Conservation (phyloP, 1,140 invertebrate genomes). For the Rhopalosiphum maidis region DNA sequence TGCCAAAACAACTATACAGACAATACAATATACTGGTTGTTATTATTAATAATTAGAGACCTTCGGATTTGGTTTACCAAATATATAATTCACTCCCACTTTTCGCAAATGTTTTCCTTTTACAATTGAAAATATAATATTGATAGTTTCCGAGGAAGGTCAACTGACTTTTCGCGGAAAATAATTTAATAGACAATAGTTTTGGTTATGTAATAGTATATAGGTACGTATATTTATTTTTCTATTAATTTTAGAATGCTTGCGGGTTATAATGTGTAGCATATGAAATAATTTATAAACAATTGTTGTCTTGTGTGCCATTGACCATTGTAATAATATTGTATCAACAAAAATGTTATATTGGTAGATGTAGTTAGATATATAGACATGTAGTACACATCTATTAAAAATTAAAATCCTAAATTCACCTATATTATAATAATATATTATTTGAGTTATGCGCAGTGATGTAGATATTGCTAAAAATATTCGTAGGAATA, state of each 20-base stretch:
- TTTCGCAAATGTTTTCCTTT: background rate
- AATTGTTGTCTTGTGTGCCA: background rate
- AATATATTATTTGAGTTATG: no score
- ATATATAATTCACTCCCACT: background rate
- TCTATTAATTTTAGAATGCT: background rate
- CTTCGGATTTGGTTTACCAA: background rate
- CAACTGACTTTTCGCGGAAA: background rate
- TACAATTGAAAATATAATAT: background rate
- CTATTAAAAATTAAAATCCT: no score
- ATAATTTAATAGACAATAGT: background rate
- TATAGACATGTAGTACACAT: no score
- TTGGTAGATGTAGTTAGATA: no score
- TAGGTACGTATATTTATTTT: background rate
- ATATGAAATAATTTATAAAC: background rate
- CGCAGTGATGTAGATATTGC: no score
- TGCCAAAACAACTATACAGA: no score
- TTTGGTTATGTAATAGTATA: background rate
- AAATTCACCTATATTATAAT: no score
- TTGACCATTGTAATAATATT: background rate
- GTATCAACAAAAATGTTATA: background rate
- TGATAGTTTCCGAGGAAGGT: background rate
- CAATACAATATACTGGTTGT: no score
- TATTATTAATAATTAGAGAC: background rate
- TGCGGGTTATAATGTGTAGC: background rate
- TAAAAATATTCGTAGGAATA: no score